A percentile compares a stretch with the other conserved stretches of the same genome.
phyloP scores from a whole-genome alignment of 64 coral and sea anemone genomes.

The Acropora yongei region DNA sequence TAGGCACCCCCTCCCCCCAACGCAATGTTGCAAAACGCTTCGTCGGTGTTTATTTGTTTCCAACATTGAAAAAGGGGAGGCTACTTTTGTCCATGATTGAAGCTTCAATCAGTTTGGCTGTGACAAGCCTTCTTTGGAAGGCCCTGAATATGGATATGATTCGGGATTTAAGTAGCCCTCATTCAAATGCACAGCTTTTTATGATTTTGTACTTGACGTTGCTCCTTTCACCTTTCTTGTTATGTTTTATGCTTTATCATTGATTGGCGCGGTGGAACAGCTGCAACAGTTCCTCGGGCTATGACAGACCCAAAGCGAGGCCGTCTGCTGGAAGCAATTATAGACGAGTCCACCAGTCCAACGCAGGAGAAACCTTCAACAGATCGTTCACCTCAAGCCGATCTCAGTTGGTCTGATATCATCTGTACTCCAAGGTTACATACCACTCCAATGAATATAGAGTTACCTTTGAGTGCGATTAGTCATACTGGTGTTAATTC shows the following conservation, averaged over 20 bases:
- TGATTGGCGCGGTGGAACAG: background rate
- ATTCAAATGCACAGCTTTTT: background rate
- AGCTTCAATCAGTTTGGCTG: no score
- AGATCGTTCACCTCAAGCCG: background rate
- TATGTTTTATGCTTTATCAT: background rate
- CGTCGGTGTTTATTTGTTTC: no score
- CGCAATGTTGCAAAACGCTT: no score
- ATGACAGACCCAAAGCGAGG: constrained; percentile 26
- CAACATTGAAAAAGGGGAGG: no score
- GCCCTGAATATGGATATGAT: no score
- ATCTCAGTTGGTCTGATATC: background rate
- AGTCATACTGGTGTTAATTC: background rate
- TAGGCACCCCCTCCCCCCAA: no score
- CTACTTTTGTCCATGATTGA: no score
- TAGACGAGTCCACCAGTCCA: constrained; percentile 9
- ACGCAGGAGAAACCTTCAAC: background rate
- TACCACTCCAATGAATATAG: background rate
- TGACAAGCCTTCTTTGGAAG: no score
- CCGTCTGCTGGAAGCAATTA: constrained; percentile 47
- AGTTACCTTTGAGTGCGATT: background rate
- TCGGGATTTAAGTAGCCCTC: no score
- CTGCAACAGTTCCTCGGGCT: background rate
- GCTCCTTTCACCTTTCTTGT: background rate
- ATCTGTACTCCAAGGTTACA: background rate
- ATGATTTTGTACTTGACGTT: background rate